A percentile compares a stretch with the other conserved stretches of the same genome.
phyloP scores from a whole-genome alignment of 2,113 vertebrate species.

The Catharus minimus region DNA sequence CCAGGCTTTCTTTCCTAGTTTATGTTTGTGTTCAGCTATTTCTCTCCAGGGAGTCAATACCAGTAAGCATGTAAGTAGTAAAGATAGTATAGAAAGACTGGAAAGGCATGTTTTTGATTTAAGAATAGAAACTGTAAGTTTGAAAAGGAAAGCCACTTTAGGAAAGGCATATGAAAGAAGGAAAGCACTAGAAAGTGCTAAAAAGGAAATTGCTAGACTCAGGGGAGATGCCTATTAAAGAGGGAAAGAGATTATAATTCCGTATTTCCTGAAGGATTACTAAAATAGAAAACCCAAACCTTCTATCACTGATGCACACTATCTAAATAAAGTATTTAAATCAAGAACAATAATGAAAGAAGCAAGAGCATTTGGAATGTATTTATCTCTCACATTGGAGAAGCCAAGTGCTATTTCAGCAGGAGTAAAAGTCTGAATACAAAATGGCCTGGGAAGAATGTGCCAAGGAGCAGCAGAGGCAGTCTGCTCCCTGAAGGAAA shows the following conservation, averaged over 20 bases:
- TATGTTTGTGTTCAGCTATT: neutral
- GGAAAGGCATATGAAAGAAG: neutral
- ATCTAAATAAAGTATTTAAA: neutral
- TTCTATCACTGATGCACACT: neutral
- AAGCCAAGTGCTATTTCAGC: neutral
- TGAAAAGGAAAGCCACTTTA: neutral
- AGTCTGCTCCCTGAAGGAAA: neutral
- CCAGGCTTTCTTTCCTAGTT: neutral
- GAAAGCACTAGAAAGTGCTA: neutral
- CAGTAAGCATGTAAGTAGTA: neutral
- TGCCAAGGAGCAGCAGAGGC: neutral
- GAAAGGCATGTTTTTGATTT: neutral
- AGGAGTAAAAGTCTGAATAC: slow-evolving; percentile 3
- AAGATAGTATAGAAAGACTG: neutral
- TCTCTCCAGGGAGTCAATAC: neutral
- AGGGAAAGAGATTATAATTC: neutral
- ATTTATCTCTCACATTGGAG: neutral
- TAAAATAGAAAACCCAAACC: neutral
- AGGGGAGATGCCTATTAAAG: neutral
- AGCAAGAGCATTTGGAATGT: neutral
- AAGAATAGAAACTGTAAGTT: neutral
- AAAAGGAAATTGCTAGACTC: neutral
- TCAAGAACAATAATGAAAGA: neutral
- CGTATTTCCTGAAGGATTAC: neutral
- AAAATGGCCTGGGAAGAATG: neutral